Conservation (phyloP, 2,888 invertebrate genomes). For the Alcis repandata region DNA sequence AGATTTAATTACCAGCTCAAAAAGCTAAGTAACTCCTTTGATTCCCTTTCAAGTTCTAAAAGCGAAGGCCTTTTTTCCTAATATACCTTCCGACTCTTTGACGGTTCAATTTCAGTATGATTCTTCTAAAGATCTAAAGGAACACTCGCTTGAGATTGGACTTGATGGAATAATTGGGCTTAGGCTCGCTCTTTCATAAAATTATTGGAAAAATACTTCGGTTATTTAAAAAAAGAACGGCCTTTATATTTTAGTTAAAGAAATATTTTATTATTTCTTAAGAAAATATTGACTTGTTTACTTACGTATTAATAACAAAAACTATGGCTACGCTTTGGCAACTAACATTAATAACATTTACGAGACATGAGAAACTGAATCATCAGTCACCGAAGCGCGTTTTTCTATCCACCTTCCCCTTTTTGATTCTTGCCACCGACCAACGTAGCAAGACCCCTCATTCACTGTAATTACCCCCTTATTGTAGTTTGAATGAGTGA, state of each 20-base stretch:
- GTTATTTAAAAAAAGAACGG: neutral
- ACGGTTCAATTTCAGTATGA: slow-evolving; percentile 30
- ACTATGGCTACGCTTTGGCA: slow-evolving; percentile 14
- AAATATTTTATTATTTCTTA: neutral
- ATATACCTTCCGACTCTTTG: slow-evolving; percentile 30
- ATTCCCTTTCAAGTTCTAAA: slow-evolving; percentile 29
- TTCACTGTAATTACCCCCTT: slow-evolving; percentile 48
- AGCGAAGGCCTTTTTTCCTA: slow-evolving; percentile 22
- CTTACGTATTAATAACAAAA: slow-evolving; percentile 16
- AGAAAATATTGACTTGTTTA: neutral
- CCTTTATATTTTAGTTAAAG: neutral
- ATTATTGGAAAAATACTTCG: slow-evolving; percentile 25
- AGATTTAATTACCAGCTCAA: slow-evolving; percentile 9
- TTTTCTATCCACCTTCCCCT: slow-evolving; percentile 65
- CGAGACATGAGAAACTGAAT: slow-evolving; percentile 68
- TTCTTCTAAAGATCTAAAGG: slow-evolving; percentile 24
- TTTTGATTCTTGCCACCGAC: slow-evolving; percentile 58
- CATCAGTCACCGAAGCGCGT: slow-evolving; percentile 62
- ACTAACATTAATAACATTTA: slow-evolving; percentile 58
- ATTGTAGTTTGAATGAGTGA: slow-evolving; percentile 43
- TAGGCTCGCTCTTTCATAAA: slow-evolving; percentile 16
- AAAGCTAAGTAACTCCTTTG: slow-evolving; percentile 26
- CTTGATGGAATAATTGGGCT: slow-evolving; percentile 33
- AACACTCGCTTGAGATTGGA: slow-evolving; percentile 25
- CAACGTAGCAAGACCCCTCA: slow-evolving; percentile 52